A percentile compares a stretch with the other conserved stretches of the same genome.
Evolutionary conservation across 2,888 invertebrate genomes (phyloP).

Genomic region (Acrobasis repandana): DNA sequence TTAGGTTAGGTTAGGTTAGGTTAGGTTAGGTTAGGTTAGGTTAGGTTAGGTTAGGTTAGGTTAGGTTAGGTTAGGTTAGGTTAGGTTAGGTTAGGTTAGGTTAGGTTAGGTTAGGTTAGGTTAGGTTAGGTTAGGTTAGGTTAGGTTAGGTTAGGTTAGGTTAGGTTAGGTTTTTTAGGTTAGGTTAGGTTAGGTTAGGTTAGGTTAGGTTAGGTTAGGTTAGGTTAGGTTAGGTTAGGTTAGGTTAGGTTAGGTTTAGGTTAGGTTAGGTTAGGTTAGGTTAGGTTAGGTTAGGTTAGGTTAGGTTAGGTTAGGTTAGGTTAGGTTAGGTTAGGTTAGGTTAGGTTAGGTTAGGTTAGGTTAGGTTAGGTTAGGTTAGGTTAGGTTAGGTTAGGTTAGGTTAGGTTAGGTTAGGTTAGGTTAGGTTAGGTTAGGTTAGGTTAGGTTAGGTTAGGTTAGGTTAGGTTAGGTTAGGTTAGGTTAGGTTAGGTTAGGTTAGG

Average conservation of each 20-base stretch:
- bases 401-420: constrained; percentile 27
- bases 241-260: constrained; percentile 29
- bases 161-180: constrained; percentile 30
- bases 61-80: constrained; percentile 28
- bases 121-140: constrained; percentile 31
- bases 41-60: constrained; percentile 29
- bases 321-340: too few relatives aligned
- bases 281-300: too few relatives aligned
- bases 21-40: constrained; percentile 28
- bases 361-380: constrained; percentile 30
- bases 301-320: constrained; percentile 30
- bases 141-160: constrained; percentile 31
- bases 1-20: constrained; percentile 28
- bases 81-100: constrained; percentile 29
- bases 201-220: constrained; percentile 30
- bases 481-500: constrained; percentile 30
- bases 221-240: constrained; percentile 29
- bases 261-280: constrained; percentile 30
- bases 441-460: constrained; percentile 31
- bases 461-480: constrained; percentile 31
- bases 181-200: constrained; percentile 31
- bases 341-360: constrained; percentile 30
- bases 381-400: constrained; percentile 28
- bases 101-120: constrained; percentile 31
- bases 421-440: constrained; percentile 30